phyloP scores from a whole-genome alignment of 2,888 invertebrate species.

The Trilocha varians region DNA sequence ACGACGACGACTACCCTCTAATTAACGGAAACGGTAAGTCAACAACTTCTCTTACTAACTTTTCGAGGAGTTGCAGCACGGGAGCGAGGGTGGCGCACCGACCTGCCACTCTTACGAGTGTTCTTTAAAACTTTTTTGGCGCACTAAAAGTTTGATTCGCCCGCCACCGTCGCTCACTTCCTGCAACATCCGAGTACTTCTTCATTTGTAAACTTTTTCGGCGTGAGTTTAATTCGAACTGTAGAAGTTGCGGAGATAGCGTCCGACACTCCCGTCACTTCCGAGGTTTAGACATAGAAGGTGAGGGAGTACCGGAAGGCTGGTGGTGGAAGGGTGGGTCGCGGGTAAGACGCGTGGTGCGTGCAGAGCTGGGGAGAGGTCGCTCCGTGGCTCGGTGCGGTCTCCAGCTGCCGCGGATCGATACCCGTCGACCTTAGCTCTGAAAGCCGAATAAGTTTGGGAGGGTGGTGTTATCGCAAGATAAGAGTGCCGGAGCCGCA shows the following conservation, averaged over 20 bases:
- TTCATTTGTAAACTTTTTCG: not conserved
- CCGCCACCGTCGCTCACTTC: conserved; percentile 22
- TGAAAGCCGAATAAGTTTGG: conserved; percentile 29
- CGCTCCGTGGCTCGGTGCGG: conserved; percentile 36
- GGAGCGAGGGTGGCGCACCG: conserved; percentile 20
- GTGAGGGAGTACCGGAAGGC: too few species aligned
- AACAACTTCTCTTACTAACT: conserved; percentile 8
- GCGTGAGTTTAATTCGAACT: not conserved
- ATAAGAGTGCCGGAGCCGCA: conserved; percentile 13
- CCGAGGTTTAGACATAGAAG: too few species aligned
- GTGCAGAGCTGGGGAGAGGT: conserved; percentile 22
- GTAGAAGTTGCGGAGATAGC: conserved; percentile 13
- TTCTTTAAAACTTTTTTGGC: conserved; percentile 42
- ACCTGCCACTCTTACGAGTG: conserved; percentile 21
- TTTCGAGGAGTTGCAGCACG: conserved; percentile 11
- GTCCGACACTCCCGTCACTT: too few species aligned
- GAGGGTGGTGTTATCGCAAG: conserved; percentile 22
- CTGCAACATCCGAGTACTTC: conserved; percentile 3
- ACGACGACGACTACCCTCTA: conserved; percentile 85
- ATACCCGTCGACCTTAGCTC: conserved; percentile 55
- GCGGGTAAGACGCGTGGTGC: too few species aligned
- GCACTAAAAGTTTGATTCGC: conserved; percentile 62
- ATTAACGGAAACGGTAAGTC: conserved; percentile 83
- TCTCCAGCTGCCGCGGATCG: conserved; percentile 57
- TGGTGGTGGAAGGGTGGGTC: too few species aligned